Percentiles rank a stretch among this genome's conserved stretches.
These are phyloP conservation scores for Corvus hawaiiensis DNA, from an alignment of 2,113 vertebrate species.

Conservation along the genomic window DNA sequence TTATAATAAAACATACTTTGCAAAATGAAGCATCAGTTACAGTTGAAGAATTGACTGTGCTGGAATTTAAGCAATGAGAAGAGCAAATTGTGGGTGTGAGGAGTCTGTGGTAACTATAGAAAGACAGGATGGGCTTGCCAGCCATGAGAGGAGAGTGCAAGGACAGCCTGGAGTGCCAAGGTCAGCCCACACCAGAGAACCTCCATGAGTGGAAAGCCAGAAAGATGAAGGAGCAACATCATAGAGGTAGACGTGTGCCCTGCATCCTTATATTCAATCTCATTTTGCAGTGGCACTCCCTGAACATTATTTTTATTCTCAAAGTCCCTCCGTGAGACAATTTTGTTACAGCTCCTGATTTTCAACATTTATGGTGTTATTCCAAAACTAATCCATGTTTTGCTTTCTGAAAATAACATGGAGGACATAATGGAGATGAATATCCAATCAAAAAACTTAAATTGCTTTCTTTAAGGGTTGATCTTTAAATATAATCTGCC, in stretches of 20 bases:
- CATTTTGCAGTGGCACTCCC: not conserved
- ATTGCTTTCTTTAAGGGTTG: not conserved
- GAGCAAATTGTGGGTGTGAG: not conserved
- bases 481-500: not conserved
- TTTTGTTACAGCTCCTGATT: not conserved
- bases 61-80: not conserved
- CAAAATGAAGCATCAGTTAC: not conserved
- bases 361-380: not conserved
- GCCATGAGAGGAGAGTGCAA: not conserved
- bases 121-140: fast-evolving
- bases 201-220: not conserved
- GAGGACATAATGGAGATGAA: not conserved
- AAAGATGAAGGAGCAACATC: not conserved
- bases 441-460: not conserved
- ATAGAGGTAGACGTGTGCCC: fast-evolving
- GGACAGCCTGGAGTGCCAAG: not conserved
- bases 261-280: not conserved
- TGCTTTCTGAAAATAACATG: not conserved
- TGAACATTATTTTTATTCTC: not conserved
- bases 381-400: not conserved
- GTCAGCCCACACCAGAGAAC: not conserved
- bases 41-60: not conserved
- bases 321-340: not conserved
- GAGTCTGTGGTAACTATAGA: fast-evolving
- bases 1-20: not conserved